Conservation (phyloP, 2,113 vertebrate species). For the Limanda limanda region DNA sequence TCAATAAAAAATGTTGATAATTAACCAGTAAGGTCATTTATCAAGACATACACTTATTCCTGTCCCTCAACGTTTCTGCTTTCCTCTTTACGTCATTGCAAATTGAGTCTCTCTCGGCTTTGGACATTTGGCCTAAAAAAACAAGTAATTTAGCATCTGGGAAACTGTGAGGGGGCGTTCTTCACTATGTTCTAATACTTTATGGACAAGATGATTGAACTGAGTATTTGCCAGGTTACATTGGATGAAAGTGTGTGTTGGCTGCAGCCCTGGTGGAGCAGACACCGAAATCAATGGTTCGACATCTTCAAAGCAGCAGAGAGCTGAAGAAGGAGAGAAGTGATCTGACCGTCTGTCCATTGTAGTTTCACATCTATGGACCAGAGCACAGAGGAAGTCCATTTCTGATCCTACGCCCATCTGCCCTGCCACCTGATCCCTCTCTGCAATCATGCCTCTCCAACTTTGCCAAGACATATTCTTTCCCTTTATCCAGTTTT, state of each 20-base stretch:
- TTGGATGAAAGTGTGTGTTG: neutral
- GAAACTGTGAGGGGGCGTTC: neutral
- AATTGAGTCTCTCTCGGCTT: too few species aligned
- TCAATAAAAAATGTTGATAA: neutral
- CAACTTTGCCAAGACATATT: conserved; percentile 13
- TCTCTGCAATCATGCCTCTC: conserved; percentile 35
- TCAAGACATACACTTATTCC: neutral
- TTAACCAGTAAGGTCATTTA: neutral
- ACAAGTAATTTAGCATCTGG: neutral
- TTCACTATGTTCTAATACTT: too few species aligned
- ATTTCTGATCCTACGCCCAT: conserved; percentile 21
- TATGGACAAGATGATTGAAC: too few species aligned
- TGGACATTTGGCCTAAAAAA: neutral
- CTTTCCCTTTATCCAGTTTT: conserved; percentile 26
- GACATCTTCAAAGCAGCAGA: conserved; percentile 15
- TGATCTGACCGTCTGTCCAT: conserved; percentile 14
- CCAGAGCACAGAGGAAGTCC: conserved; percentile 14
- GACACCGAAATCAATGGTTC: neutral
- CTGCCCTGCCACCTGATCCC: conserved; percentile 31
- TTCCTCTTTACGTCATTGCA: too few species aligned
- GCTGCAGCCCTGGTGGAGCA: neutral
- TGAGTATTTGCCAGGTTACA: too few species aligned
- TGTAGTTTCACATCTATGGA: conserved; percentile 22
- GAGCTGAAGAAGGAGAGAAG: conserved; percentile 1
- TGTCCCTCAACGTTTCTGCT: too few species aligned